Percentiles rank a stretch among this genome's conserved stretches.
phyloP scores from a whole-genome alignment of 1,140 invertebrate species.

The Mycetomoellerius zeteki region DNA sequence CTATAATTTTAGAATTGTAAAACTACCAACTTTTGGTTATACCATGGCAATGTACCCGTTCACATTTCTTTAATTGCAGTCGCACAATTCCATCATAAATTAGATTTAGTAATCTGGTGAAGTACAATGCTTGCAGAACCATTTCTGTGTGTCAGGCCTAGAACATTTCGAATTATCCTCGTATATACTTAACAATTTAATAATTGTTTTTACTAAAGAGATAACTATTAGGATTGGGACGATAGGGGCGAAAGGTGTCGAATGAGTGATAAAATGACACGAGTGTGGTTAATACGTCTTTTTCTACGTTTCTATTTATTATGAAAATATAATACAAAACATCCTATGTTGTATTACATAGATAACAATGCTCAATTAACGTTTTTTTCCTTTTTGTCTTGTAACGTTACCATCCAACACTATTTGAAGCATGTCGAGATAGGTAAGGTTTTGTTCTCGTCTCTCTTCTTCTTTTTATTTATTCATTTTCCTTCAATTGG shows the following conservation, averaged over 20 bases:
- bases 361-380: slow-evolving; percentile 88
- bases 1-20: too few species aligned
- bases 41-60: too few species aligned
- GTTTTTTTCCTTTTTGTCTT: slow-evolving; percentile 83
- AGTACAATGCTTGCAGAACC: too few species aligned
- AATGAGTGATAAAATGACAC: slow-evolving; percentile 71
- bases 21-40: too few species aligned
- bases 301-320: slow-evolving; percentile 90
- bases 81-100: too few species aligned
- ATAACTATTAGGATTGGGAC: neutral
- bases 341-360: slow-evolving; percentile 89
- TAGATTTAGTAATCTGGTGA: too few species aligned
- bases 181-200: neutral
- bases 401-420: slow-evolving; percentile 85
- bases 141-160: too few species aligned
- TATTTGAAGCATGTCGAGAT: slow-evolving; percentile 83
- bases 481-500: slow-evolving; percentile 68
- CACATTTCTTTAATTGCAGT: too few species aligned
- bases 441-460: slow-evolving; percentile 79
- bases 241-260: neutral
- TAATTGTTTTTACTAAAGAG: neutral
- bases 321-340: slow-evolving; percentile 91
- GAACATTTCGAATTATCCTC: too few species aligned
- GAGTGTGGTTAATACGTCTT: slow-evolving; percentile 83
- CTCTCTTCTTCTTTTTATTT: slow-evolving; percentile 52